Evolutionary conservation across 1,140 invertebrate species (phyloP), one percentile per base, ranked within the genome.

Genomic region (Thaumatotibia leucotreta): DNA sequence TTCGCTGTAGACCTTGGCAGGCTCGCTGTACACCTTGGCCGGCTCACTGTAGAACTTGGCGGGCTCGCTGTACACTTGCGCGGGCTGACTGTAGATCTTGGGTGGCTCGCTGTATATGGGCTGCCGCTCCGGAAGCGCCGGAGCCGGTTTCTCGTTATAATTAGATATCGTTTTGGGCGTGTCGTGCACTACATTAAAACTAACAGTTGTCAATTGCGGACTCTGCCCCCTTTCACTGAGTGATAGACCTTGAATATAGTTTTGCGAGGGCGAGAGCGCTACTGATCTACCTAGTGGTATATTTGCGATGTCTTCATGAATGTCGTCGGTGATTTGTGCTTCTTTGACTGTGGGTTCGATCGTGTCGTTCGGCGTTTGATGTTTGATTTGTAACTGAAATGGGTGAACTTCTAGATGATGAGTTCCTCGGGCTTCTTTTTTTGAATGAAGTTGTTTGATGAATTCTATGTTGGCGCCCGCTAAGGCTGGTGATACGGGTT

Each of bases 1-100:
- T 69, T 94, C 93, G 2, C 93, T 92, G 68, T 95, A 95, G 1
- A 95, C 86, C 76, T 94, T 94, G 0, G 93, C 89, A 0, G 93
- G 93, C 76, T 94, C 92, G 4, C 92, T 91, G 62, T 94, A 94
- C n/a, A 94, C 81, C 77, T 94, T 94, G 1, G 93, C 91, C 3
- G 94, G 93, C 86, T 94, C 92, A 22, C 93, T 92, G 69, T 94
- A 94, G 49, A 95, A 84, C 77, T 95, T 94, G 0, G 94, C 89
- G 0, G 94, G 94, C 69, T 95, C 93, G 0, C 92, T 91, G 67
- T 95, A 95, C 0, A 94, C 82, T 69, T 93, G 93, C 8, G 93
- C 91, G 1, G 94, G 94, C 73, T 94, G 91, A 8, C 93, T 92
- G 72, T 95, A 95, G 39, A 93, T 90, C 65, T 93, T 93, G 6